Percentiles rank a stretch among this genome's conserved stretches.
Evolutionary conservation across 2,888 invertebrate genomes (phyloP).

Genomic region (Hetaerina titia): DNA sequence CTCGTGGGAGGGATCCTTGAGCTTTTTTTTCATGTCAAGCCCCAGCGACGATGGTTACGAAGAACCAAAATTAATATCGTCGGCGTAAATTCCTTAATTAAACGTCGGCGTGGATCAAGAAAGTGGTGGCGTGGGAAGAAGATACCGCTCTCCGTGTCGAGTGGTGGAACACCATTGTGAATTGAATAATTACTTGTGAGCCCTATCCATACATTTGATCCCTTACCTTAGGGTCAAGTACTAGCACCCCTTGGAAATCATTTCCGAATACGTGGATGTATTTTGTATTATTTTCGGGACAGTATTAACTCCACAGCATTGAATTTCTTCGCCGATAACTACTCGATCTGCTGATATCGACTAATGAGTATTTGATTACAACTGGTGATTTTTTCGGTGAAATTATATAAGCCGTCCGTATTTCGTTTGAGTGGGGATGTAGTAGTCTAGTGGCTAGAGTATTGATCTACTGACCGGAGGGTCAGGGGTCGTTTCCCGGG

Average conservation of each 20-base stretch:
- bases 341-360: too few species aligned
- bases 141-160: background rate
- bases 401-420: too few species aligned
- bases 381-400: too few species aligned
- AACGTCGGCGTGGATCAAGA: background rate
- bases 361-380: too few species aligned
- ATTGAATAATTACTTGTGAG: background rate
- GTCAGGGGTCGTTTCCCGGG: too few species aligned
- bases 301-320: background rate
- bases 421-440: too few species aligned
- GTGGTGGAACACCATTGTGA: background rate
- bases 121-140: background rate
- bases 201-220: background rate
- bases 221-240: background rate
- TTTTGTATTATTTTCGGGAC: background rate
- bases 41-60: background rate
- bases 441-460: too few species aligned
- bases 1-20: background rate
- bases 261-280: background rate
- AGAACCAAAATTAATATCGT: background rate
- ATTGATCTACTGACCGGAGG: too few species aligned
- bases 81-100: slow-evolving; percentile 1
- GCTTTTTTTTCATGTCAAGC: background rate
- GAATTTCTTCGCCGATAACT: background rate
- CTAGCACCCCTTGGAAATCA: background rate